Conservation (phyloP, 2,797 vertebrate species). For the Pyrocephalus nanus region DNA sequence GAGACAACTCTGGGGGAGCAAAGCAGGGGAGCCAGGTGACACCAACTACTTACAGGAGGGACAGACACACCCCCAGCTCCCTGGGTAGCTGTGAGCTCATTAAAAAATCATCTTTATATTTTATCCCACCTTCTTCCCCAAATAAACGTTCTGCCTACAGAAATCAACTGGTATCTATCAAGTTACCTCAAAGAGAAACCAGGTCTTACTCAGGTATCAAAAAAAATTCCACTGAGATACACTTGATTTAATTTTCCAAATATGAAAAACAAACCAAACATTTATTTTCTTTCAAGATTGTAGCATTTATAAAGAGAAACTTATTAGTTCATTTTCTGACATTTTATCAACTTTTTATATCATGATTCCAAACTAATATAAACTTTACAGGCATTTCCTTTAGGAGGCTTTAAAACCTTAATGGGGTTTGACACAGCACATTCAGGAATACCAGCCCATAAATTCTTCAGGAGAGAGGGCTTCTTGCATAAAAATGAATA, state of each 20-base stretch:
- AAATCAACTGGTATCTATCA: neutral
- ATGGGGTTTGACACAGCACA: slow-evolving; percentile 38
- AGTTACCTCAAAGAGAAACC: neutral
- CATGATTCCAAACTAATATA: neutral
- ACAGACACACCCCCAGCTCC: neutral
- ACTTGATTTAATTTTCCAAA: neutral
- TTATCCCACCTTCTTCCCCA: neutral
- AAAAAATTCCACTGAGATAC: neutral
- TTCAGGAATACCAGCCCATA: neutral
- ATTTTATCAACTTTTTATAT: neutral
- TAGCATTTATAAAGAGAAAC: neutral
- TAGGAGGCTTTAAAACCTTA: slow-evolving; percentile 31
- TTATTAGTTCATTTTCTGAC: neutral
- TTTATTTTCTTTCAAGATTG: neutral
- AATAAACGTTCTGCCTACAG: neutral
- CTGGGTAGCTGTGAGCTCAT: neutral
- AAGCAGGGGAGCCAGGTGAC: neutral
- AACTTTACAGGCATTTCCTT: slow-evolving; percentile 11
- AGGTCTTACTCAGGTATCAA: neutral
- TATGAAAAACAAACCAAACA: neutral
- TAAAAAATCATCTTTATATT: neutral
- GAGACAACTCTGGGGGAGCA: neutral
- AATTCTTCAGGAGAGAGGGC: neutral
- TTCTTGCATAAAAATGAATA: slow-evolving; percentile 5
- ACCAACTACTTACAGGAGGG: accelerated